Evolutionary conservation across 2,888 invertebrate species (phyloP), one percentile per base, ranked within the genome.

Genomic region (Nephrotoma guestfalica): DNA sequence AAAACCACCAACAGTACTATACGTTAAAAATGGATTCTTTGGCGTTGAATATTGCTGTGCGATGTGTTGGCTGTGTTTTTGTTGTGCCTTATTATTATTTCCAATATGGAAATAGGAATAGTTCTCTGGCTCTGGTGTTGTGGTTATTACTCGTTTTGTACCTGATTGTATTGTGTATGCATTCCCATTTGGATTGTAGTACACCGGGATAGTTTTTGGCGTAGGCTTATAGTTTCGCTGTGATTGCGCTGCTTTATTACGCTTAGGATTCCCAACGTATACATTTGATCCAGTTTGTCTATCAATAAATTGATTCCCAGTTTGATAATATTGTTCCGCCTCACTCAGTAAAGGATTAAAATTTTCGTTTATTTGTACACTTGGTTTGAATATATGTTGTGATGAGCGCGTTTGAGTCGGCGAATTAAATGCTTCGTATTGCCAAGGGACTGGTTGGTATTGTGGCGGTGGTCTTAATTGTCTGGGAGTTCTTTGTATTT

Each of bases 1-100:
- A 90, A 93, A 94, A 6, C 93, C 94, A 47, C 93, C 94, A 88
- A 93, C 91, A 0, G 91, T 91, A 86, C 94, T 92, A 51, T 93
- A 91, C 41, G 93, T 93, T 87, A 93, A 92, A 51, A 93, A 93
- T 4, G 86, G 93, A 87, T 93, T 92, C 89, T 93, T 93, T 18
- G 93, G 93, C 83, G 94, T 93, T 91, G 90, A 45, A 45, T 30
- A 15, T 43, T 86, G 43, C 71, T 71, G 71, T 71, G 11, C 11
- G 30, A 40, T 5, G n/a, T 86, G 47, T 45, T 43, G 47, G 88
- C 40, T 83, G 86, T 83, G 41, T 87, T 86, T 71, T 51, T 87
- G 30, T 30, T 30, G 85, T n/a, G 87, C 40, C 47, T 86, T 43
- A 57, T 86, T 47, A 45, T 41, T 41, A 57, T 41, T 86, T 15